A percentile compares a stretch with the other conserved stretches of the same genome.
These are phyloP conservation scores for Antitype chi DNA, from an alignment of 2,888 invertebrate species.

Conservation along the genomic window DNA sequence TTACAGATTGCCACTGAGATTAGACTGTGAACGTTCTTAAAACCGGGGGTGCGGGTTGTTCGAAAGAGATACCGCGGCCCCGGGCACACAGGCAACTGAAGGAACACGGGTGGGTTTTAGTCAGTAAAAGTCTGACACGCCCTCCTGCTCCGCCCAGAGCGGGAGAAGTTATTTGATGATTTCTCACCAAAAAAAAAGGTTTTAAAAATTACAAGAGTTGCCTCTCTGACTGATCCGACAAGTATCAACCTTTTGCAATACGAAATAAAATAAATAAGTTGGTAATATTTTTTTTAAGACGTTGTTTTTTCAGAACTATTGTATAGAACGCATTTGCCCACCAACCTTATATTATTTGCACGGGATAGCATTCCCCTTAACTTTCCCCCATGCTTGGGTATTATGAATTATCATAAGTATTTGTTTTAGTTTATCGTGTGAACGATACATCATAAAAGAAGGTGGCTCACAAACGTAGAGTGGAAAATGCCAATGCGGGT, in stretches of 20 bases:
- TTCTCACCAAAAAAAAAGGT: no score
- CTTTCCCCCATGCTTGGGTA: constrained; percentile 31
- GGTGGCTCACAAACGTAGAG: constrained; percentile 1
- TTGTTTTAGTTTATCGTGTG: constrained; percentile 54
- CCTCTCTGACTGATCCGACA: background rate
- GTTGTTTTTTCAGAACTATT: background rate
- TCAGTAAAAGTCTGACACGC: no score
- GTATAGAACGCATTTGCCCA: background rate
- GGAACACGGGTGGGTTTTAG: no score
- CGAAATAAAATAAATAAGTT: background rate
- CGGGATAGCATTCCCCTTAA: constrained; percentile 1
- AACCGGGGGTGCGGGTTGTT: no score
- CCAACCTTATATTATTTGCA: background rate
- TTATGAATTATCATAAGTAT: constrained; percentile 52
- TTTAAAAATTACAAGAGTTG: no score
- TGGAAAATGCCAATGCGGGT: constrained; percentile 46
- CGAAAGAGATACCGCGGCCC: no score
- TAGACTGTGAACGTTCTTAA: no score
- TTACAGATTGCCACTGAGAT: no score
- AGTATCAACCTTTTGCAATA: background rate
- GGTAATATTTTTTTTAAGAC: no score
- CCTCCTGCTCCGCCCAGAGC: no score
- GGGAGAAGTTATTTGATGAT: no score
- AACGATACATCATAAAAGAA: constrained; percentile 41
- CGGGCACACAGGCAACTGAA: no score